These are phyloP conservation scores for Agriopis marginaria DNA, from an alignment of 2,888 invertebrate genomes.

Conservation along the genomic window DNA sequence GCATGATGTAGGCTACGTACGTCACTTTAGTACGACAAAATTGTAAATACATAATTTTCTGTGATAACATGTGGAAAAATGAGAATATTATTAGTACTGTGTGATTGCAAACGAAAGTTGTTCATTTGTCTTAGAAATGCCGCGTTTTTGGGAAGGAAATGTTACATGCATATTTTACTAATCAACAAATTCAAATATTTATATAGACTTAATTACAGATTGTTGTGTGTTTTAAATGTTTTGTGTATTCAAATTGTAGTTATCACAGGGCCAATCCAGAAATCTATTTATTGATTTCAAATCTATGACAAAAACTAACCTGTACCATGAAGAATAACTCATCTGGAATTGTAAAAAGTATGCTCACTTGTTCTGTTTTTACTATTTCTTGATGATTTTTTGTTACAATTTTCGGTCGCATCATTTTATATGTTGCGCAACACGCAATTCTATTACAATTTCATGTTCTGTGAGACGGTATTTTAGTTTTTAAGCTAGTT, in stretches of 20 bases:
- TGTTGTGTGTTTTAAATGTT: slow-evolving; percentile 21
- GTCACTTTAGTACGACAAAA: slow-evolving; percentile 83
- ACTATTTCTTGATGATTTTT: neutral
- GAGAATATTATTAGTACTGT: slow-evolving; percentile 82
- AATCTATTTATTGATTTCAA: slow-evolving; percentile 10
- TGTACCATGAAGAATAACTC: neutral
- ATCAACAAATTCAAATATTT: slow-evolving; percentile 27
- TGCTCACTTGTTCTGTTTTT: neutral
- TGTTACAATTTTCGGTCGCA: neutral
- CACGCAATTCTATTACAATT: slow-evolving; percentile 8
- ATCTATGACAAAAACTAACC: slow-evolving; percentile 5
- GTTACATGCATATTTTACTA: slow-evolving; percentile 45
- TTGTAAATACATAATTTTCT: slow-evolving; percentile 87
- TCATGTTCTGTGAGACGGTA: slow-evolving; percentile 20
- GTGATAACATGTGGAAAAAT: slow-evolving; percentile 85
- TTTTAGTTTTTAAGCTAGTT: slow-evolving; percentile 25
- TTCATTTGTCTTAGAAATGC: slow-evolving; percentile 74
- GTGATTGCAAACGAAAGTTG: slow-evolving; percentile 83
- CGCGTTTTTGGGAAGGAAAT: slow-evolving; percentile 66
- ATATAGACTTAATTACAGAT: slow-evolving; percentile 33
- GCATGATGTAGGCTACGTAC: slow-evolving; percentile 78
- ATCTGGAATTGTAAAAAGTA: neutral
- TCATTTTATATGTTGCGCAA: slow-evolving; percentile 14
- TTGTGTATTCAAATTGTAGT: slow-evolving; percentile 17
- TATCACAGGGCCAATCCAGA: slow-evolving; percentile 12